Base-by-base conservation (phyloP, 2,797 vertebrate species). In the Ceryle rudis region DNA sequence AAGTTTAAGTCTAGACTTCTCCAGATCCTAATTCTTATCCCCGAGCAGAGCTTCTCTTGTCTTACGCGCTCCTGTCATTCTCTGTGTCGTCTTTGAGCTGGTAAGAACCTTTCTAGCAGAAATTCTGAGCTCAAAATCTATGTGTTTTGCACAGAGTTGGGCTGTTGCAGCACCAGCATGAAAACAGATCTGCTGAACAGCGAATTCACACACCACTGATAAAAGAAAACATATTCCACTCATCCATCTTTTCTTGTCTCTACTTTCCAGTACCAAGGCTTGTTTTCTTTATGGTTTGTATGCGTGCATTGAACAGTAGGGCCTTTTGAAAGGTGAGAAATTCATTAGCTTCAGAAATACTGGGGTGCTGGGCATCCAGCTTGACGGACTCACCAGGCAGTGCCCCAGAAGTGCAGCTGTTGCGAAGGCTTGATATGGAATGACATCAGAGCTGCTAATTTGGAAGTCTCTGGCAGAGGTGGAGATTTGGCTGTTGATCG, bases 401-500 rank as follows among this genome's bases (percentile, higher is more conserved):
- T 61, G 44, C 71, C 58, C 29, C 37, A 26, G 61, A 37, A 89
- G 66, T 33, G 29, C 69, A 78, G 77, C 81, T 58, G 31, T 85
- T 83, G 20, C 70, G 60, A 74, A 70, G 58, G 11, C 6, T n/a
- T 71, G 26, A 39, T 65, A 4, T 35, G 16, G 88, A 64, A 49
- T 80, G 83, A 64, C 10, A 41, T 70, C 47, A 73, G 60, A 20
- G 8, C 81, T 78, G 23, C n/a, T 96, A 54, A 81, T 90, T 81
- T 69, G 35, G 46, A 85, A 57, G 12, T 39, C 55, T 33, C 73
- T 93, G 16, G 2, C 21, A 60, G n/a, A 67, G 46, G 33, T 74
- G 65, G 93, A 31, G 93, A 42, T 81, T 85, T 91, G 78, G n/a
- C 39, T 92, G 25, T 80, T 95, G 42, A 12, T 73, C 62, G 71